These are phyloP conservation scores for Masnerella sp. DNA, from an alignment of 2,888 invertebrate genomes.

Conservation along the genomic window DNA sequence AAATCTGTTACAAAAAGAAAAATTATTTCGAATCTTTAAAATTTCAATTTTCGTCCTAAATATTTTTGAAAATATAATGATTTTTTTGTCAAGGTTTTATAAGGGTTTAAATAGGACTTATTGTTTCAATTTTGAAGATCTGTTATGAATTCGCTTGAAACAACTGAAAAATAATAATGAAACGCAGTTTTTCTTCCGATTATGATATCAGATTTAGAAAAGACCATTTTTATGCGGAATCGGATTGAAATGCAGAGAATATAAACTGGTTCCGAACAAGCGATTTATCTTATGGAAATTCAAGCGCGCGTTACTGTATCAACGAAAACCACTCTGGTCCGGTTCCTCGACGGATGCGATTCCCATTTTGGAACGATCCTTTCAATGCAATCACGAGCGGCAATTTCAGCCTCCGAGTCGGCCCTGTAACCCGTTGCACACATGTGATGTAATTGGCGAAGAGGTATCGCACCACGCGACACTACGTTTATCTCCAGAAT, in stretches of 20 bases:
- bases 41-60: too few species aligned
- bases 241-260: conserved; percentile 11
- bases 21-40: too few species aligned
- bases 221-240: conserved; percentile 16
- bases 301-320: conserved; percentile 53
- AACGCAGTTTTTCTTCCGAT: too few species aligned
- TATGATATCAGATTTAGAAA: too few species aligned
- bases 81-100: too few species aligned
- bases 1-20: too few species aligned
- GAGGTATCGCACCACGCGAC: conserved; percentile 10
- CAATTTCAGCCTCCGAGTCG: conserved; percentile 39
- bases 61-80: too few species aligned
- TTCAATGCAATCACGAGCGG: conserved; percentile 43
- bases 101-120: too few species aligned
- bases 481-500: conserved; percentile 10
- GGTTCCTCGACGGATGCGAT: conserved; percentile 54
- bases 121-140: too few species aligned
- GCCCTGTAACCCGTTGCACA: conserved; percentile 37
- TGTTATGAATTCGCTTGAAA: too few species aligned
- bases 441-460: conserved; percentile 40
- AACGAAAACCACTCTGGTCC: conserved; percentile 54
- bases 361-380: conserved; percentile 55
- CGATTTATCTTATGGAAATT: conserved; percentile 59
- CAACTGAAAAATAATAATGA: too few species aligned
- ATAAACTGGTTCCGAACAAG: conserved; percentile 42